Base-by-base conservation (phyloP, 1,140 invertebrate genomes). In the Halotydeus destructor region DNA sequence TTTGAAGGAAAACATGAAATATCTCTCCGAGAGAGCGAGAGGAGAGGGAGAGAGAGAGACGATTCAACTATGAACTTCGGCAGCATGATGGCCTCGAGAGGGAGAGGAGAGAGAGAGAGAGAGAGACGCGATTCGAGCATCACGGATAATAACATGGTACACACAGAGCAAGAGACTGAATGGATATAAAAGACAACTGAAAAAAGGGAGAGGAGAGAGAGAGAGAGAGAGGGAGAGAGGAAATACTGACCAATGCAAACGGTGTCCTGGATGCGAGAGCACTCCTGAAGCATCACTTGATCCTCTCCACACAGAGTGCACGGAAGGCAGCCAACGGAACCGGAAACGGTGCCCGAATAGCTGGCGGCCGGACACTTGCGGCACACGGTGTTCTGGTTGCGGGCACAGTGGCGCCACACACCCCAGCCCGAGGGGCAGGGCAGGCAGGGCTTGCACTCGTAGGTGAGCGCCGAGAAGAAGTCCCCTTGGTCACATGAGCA, bases 211-310 rank as follows among this genome's bases (percentile, higher is more conserved):
- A 25, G 18, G 9, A 25, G 26, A 5, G 21, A 12, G 21, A 3
- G 12, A 38, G 8, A 38, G 34, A 14, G 24, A 42, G 37, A 6
- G 4, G n/a, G 30, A 37, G 9, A 42, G 14, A 12, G 30, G 14
- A 23, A 33, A n/a, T 2, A 52, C 49, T 44, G 40, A 52, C 57
- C 50, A 12, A 54, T 36, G 47, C 57, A 59, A 8, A 57, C 47
- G 3, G 56, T 57, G 46, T 59, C 54, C 43, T 57, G 54, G 5
- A 53, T 50, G n/a, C 46, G 41, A 16, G 54, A 49, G 40, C 57
- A 59, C n/a, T 49, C 45, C 40, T 54, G 46, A 19, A 59, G 24
- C 41, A 50, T 50, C 27, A 50, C 34, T 43, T 59, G 50, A 23
- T 48, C 42, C 4, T 45, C 35, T 3, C 34, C 26, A 43, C 56